Conservation (phyloP, 2,113 vertebrate genomes). For the Pyrgilauda ruficollis region DNA sequence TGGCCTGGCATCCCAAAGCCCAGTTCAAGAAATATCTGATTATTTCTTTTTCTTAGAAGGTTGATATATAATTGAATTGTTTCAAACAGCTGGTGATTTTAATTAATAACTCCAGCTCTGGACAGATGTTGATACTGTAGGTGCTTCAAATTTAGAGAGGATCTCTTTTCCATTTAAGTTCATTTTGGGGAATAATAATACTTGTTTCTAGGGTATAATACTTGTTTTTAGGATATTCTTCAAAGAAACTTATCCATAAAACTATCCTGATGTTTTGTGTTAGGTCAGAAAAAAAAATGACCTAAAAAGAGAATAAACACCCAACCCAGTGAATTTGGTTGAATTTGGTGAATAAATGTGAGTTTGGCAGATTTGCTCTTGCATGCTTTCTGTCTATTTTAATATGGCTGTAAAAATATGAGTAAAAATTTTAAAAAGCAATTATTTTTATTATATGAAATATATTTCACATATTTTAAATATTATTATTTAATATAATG, state of each 20-base stretch:
- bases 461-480: neutral
- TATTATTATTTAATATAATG: neutral
- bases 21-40: neutral
- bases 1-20: neutral
- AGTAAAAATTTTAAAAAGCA: accelerated
- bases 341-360: neutral
- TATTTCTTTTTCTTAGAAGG: neutral
- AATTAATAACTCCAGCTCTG: neutral
- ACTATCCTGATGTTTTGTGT: neutral
- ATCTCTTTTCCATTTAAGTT: neutral
- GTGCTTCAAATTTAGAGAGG: neutral
- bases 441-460: neutral
- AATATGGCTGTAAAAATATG: neutral
- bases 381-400: neutral
- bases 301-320: neutral
- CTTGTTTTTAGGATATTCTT: neutral
- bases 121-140: neutral
- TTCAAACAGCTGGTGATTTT: neutral
- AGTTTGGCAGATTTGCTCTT: neutral
- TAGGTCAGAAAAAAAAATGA: neutral
- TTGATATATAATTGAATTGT: neutral
- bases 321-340: neutral
- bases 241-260: neutral
- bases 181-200: neutral
- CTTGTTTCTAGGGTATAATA: neutral